phyloP scores from a whole-genome alignment of 64 coral and sea anemone species.

The Hydrozoanthus tunicans region DNA sequence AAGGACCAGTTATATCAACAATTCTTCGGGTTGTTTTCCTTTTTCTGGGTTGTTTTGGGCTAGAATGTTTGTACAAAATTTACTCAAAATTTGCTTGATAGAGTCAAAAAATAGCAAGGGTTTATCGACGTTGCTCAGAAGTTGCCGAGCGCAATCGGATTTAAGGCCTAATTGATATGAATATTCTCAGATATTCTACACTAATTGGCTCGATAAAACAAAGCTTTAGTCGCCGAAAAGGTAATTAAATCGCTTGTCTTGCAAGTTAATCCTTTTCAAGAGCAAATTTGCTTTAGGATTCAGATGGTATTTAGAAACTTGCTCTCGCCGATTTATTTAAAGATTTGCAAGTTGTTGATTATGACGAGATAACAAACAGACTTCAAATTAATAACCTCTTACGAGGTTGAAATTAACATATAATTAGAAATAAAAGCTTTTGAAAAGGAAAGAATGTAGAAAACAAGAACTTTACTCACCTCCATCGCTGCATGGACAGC shows the following conservation, averaged over 20 bases:
- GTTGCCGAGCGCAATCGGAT: too few species aligned
- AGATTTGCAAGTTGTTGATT: background rate
- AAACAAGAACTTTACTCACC: background rate
- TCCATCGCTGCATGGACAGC: constrained; percentile 1
- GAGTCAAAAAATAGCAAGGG: too few species aligned
- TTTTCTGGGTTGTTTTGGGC: too few species aligned
- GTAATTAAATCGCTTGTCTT: background rate
- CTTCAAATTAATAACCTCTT: background rate
- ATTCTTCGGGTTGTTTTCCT: too few species aligned
- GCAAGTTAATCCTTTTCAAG: background rate
- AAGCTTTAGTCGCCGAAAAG: background rate
- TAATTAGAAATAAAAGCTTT: background rate
- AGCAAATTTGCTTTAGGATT: background rate
- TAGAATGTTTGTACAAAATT: too few species aligned
- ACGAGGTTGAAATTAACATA: background rate
- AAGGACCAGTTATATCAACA: too few species aligned
- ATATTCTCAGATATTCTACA: too few species aligned
- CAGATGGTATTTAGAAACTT: background rate
- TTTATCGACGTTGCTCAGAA: too few species aligned
- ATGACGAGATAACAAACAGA: background rate
- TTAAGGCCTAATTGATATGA: too few species aligned
- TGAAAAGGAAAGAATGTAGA: too few species aligned
- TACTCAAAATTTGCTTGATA: too few species aligned
- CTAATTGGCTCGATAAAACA: too few species aligned
- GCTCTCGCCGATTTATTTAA: background rate